phyloP scores from a whole-genome alignment of 2,888 invertebrate genomes.

The Pandemis cinnamomeana region DNA sequence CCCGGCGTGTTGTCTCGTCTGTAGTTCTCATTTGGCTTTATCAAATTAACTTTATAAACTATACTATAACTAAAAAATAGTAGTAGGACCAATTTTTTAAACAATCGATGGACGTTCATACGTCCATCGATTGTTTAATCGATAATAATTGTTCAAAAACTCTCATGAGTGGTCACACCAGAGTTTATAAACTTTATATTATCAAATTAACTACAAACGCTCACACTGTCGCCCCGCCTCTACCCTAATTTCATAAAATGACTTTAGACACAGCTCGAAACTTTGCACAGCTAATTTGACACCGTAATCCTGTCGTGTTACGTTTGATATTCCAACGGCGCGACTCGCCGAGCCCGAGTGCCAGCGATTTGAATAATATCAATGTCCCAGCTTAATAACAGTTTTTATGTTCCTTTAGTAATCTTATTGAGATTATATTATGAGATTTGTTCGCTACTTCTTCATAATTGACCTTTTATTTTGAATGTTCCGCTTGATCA shows the following conservation, averaged over 20 bases:
- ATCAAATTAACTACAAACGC: conserved; percentile 5
- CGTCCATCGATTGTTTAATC: no score
- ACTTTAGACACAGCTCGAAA: conserved; percentile 8
- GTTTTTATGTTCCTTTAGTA: conserved; percentile 48
- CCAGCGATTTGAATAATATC: conserved; percentile 54
- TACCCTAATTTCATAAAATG: conserved; percentile 43
- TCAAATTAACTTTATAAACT: no score
- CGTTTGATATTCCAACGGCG: background rate
- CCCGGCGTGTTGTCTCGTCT: no score
- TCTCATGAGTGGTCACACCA: no score
- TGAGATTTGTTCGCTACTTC: conserved; percentile 4
- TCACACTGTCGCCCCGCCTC: conserved; percentile 29
- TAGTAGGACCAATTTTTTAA: no score
- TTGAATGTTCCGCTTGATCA: background rate
- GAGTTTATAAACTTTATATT: no score
- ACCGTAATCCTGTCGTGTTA: conserved; percentile 18
- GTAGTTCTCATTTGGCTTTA: no score
- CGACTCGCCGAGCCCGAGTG: conserved; percentile 32
- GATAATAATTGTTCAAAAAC: no score
- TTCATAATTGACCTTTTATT: conserved; percentile 16
- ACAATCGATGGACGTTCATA: no score
- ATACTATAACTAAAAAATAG: no score
- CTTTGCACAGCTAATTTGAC: conserved; percentile 13
- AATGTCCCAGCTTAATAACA: conserved; percentile 55
- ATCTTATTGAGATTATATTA: conserved; percentile 39